phyloP scores from a whole-genome alignment of 2,113 vertebrate species.

The Penelope pileata region DNA sequence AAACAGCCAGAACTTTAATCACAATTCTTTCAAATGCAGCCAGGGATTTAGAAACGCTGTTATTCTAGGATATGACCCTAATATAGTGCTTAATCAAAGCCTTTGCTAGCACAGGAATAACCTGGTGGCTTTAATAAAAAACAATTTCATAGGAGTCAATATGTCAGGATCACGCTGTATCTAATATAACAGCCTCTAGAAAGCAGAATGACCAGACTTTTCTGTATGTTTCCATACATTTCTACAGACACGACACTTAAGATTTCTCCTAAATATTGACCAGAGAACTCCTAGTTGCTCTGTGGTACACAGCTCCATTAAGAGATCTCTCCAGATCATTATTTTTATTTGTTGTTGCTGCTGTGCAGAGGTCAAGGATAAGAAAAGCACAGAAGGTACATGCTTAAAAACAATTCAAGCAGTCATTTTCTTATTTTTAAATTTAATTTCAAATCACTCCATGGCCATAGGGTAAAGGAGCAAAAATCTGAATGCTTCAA shows the following conservation, averaged over 20 bases:
- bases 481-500: background rate
- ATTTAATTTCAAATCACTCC: background rate
- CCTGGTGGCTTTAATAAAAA: slow-evolving; percentile 74
- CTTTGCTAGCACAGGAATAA: slow-evolving; percentile 59
- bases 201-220: background rate
- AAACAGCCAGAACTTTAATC: slow-evolving; percentile 79
- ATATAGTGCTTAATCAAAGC: slow-evolving; percentile 79
- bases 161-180: slow-evolving; percentile 45
- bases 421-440: background rate
- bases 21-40: slow-evolving; percentile 72
- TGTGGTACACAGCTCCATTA: background rate
- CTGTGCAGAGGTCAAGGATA: background rate
- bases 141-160: slow-evolving; percentile 51
- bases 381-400: background rate
- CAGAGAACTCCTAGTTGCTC: background rate
- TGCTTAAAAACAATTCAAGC: background rate
- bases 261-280: background rate
- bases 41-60: slow-evolving; percentile 74
- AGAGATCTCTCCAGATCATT: too few relatives aligned
- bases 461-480: background rate
- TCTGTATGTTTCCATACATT: background rate
- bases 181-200: slow-evolving; percentile 43
- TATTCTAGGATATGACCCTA: slow-evolving; percentile 77
- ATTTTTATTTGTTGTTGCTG: background rate
- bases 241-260: background rate